Percentiles rank a stretch among this genome's conserved stretches.
These are phyloP conservation scores for Merops nubicus DNA, from an alignment of 2,113 vertebrate genomes.

Conservation along the genomic window DNA sequence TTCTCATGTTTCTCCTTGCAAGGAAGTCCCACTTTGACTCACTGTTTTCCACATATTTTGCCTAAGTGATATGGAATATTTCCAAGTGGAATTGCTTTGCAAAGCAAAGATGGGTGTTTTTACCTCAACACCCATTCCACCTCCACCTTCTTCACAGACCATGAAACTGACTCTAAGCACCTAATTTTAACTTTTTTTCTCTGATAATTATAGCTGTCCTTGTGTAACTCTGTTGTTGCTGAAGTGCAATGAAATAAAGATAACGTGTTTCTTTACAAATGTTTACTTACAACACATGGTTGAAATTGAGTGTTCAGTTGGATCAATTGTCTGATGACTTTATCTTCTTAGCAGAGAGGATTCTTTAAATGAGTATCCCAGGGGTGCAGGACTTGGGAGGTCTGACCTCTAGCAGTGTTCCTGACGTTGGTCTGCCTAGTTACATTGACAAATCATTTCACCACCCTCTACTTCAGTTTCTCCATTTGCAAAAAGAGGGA, in stretches of 20 bases:
- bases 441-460: neutral
- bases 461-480: neutral
- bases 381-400: neutral
- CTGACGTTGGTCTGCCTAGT: fast-evolving
- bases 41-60: slow-evolving; percentile 4
- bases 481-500: neutral
- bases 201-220: neutral
- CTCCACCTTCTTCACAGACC: neutral
- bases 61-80: neutral
- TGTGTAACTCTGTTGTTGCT: neutral
- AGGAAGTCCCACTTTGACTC: slow-evolving; percentile 16
- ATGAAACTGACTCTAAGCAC: neutral
- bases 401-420: neutral
- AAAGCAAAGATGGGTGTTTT: neutral
- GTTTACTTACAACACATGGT: neutral
- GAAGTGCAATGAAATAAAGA: neutral
- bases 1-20: slow-evolving; percentile 2
- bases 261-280: neutral
- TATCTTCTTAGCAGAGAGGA: neutral
- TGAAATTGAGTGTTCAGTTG: neutral
- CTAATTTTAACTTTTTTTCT: neutral
- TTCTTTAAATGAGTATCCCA: neutral
- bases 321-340: fast-evolving
- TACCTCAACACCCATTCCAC: neutral
- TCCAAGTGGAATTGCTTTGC: neutral